Base-by-base conservation (phyloP, 1,140 invertebrate species). In the Caenorhabditis briggsae region DNA sequence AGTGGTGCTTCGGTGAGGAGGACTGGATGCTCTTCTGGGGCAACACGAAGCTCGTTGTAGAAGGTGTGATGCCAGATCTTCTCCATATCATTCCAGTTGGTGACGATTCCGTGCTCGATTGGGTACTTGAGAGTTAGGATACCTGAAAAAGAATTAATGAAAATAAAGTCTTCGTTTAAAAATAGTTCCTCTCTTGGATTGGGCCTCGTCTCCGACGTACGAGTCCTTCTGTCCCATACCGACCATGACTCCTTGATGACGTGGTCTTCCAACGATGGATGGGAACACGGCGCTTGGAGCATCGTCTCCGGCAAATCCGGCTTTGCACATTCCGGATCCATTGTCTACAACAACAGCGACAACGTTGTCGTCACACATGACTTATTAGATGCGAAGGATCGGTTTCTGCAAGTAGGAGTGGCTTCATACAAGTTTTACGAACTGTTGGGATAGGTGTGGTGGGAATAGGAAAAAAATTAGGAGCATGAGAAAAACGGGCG, bases 291-390 rank as follows among this genome's bases (percentile, higher is more conserved):
- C 95, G 88, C 95, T 93, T 70, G 95, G 95, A 89, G 95, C 94
- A 90, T 95, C 94, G 90, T 95, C 94, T 89, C 94, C 94, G 89
- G 94, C 94, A 90, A 95, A 95, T 88, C 94, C 94, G 87, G 94
- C 94, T 89, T 95, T 95, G 93, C 95, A 96, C 96, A 96, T 96
- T 89, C 96, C 96, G 89, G 95, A 96, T 89, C 96, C 96, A 94
- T 96, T 96, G 94, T 96, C 96, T 61, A 96, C 95, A 89, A 96
- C 96, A 89, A 96, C 94, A 90, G 96, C 90, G 89, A 95, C 95
- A 93, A 95, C 95, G 93, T 96, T 95, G 93, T 96, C 95, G 94
- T 96, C 95, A 88, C 91, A 92, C 91, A 91, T 91, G 33, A 33
- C 3, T 33, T 33, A 33, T 33, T 33, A 33, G 33, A 33, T 3